Evolutionary conservation across 2,113 vertebrate genomes (phyloP).

Genomic region (Ahaetulla prasina): DNA sequence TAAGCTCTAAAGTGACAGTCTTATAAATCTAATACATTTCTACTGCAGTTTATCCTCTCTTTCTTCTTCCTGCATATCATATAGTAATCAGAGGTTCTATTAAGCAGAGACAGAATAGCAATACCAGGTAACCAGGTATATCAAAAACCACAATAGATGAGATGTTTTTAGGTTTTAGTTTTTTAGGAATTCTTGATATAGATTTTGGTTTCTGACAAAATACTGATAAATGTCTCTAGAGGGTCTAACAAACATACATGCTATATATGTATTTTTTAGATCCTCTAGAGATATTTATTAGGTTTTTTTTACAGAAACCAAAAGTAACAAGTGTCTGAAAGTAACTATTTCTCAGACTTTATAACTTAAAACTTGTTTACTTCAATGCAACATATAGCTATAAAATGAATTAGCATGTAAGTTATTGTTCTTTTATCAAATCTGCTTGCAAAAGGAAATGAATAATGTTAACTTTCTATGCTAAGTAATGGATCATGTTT

Average conservation of each 20-base stretch:
- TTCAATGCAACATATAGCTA: neutral
- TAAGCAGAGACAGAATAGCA: neutral
- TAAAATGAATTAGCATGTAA: neutral
- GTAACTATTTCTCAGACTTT: neutral
- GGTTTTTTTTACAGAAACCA: neutral
- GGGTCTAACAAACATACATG: no score
- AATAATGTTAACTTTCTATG: neutral
- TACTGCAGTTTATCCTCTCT: neutral
- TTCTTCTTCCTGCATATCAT: neutral
- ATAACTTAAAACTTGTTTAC: neutral
- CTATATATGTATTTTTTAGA: no score
- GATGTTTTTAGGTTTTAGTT: no score
- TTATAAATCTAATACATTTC: neutral
- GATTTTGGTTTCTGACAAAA: no score
- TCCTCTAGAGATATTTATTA: neutral
- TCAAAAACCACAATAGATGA: neutral
- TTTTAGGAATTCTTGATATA: neutral
- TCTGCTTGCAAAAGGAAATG: neutral
- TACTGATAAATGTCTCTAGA: no score
- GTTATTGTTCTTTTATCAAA: neutral
- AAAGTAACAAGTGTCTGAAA: neutral
- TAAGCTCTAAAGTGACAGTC: neutral
- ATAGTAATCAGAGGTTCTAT: neutral
- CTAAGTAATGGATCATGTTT: slow-evolving; percentile 29
- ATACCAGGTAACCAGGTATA: neutral